These are phyloP conservation scores for Drosophila oshimai DNA, from an alignment of 1,140 invertebrate genomes.

Conservation along the genomic window DNA sequence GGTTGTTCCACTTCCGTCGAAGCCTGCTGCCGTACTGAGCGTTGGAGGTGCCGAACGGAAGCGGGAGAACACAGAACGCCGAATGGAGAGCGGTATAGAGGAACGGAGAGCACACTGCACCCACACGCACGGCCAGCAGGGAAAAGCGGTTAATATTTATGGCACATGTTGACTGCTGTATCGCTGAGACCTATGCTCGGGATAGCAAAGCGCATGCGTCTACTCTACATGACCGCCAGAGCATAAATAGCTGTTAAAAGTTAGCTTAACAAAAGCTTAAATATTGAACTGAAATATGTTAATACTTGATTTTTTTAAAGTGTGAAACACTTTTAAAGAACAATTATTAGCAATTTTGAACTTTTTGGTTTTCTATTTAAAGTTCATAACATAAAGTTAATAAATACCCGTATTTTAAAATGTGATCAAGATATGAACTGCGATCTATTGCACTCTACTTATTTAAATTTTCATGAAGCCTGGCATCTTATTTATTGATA, in stretches of 20 bases:
- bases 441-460: too few relatives aligned
- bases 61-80: constrained; percentile 26
- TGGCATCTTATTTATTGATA: too few relatives aligned
- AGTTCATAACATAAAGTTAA: not conserved
- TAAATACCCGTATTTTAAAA: not conserved
- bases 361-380: not conserved
- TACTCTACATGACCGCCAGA: not conserved
- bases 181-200: constrained; percentile 14
- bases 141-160: constrained; percentile 75
- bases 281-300: not conserved
- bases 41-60: constrained; percentile 31
- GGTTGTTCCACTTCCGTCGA: constrained; percentile 76
- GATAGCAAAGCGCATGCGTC: constrained; percentile 49
- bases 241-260: constrained; percentile 4
- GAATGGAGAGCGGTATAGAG: not conserved
- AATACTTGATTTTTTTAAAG: too few relatives aligned
- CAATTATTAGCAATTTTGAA: not conserved
- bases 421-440: not conserved
- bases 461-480: too few relatives aligned
- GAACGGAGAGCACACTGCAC: constrained; percentile 28
- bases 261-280: not conserved
- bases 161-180: constrained; percentile 74
- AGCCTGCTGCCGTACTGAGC: constrained; percentile 67
- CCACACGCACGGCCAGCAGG: constrained; percentile 47
- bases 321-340: not conserved